A percentile compares a stretch with the other conserved stretches of the same genome.
phyloP scores from a whole-genome alignment of 2,888 invertebrate species.

The Nymphalis polychloros region DNA sequence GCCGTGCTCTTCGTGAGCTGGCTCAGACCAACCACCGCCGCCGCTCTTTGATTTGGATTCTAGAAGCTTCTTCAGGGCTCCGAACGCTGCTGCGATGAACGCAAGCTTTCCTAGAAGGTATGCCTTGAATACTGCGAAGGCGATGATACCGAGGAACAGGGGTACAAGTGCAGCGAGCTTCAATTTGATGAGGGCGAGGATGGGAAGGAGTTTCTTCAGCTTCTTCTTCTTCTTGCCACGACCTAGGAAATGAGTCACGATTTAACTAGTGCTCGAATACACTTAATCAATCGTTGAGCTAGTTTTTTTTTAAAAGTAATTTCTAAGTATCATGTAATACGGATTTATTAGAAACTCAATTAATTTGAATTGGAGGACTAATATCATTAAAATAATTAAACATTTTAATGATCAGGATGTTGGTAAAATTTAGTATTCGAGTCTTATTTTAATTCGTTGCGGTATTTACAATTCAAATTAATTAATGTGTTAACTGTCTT shows the following conservation, averaged over 20 bases:
- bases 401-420: too few species aligned
- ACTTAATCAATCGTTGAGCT: neutral
- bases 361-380: neutral
- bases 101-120: constrained; percentile 92
- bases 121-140: constrained; percentile 91
- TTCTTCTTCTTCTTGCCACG: constrained; percentile 90
- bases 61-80: constrained; percentile 85
- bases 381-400: neutral
- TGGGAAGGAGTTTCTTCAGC: constrained; percentile 88
- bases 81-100: constrained; percentile 87
- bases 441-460: too few species aligned
- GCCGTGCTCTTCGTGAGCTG: constrained; percentile 82
- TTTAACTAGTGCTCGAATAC: neutral
- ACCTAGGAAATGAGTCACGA: constrained; percentile 70
- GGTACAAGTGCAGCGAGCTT: constrained; percentile 89
- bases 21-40: constrained; percentile 84
- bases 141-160: constrained; percentile 87
- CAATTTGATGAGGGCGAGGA: constrained; percentile 88
- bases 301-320: too few species aligned
- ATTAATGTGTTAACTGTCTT: too few species aligned
- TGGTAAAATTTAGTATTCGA: too few species aligned
- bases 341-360: neutral
- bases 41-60: constrained; percentile 87
- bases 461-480: too few species aligned
- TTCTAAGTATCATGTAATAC: too few species aligned